Evolutionary conservation across 2,888 invertebrate species (phyloP), one percentile per base, ranked within the genome.

Genomic region (Andrena hattorfiana): DNA sequence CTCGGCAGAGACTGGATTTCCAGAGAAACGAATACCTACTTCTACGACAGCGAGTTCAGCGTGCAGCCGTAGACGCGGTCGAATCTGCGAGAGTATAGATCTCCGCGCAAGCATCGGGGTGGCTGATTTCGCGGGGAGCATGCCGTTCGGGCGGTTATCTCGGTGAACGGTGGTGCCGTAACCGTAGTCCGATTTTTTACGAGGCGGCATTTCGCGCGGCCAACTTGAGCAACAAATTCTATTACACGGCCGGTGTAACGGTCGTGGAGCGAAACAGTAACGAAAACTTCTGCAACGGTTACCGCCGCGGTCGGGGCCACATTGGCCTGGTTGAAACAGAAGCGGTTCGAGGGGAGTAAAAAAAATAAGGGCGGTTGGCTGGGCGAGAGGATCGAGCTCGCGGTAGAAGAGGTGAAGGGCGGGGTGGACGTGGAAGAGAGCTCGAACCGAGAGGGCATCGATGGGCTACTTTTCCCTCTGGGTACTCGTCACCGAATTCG

Each of bases 201-300:
- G 81, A 73, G 76, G 28, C 73, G 73, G 70, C 59, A 30, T 80
- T 79, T 80, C 71, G 80, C 81, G 64, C 54, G 60, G 60, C 48
- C 62, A 77, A 87, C 78, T 88, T 88, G 62, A 16, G 70, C 77
- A 79, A 86, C 85, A 77, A 85, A 85, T 88, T 83, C 78, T 74
- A 79, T 76, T 77, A 76, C 69, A 81, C 54, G 63, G 72, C 71
- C 73, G 60, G 59, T 67, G 80, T 73, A 81, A 83, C 74, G 78
- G 62, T 60, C 80, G 81, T 77, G 68, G 23, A 64, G 86, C 67
- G 63, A 67, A 83, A 74, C 69, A 60, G 75, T 67, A 77, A 81
- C 75, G 81, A 77, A 81, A 86, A 87, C 74, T 87, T 86, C 80
- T 30, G 85, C 75, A 78, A 66, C 66, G 30, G 84, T 79, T 75